phyloP scores from a whole-genome alignment of 2,888 invertebrate genomes.

The Drosophila mercatorum region DNA sequence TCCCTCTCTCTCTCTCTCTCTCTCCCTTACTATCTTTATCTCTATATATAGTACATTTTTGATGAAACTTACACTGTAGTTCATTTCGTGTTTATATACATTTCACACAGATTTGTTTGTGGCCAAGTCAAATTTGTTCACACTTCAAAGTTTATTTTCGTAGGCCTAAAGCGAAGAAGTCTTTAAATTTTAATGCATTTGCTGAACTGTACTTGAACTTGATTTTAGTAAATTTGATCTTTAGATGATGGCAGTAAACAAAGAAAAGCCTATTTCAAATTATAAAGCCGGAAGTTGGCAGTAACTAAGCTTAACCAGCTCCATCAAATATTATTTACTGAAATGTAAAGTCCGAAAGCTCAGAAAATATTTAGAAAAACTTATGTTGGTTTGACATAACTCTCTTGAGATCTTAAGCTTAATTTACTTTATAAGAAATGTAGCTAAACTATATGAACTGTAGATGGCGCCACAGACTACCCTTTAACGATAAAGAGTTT shows the following conservation, averaged over 20 bases:
- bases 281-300: background rate
- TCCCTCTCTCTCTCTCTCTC: no score
- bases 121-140: background rate
- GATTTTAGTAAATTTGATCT: background rate
- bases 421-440: background rate
- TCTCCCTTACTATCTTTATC: no score
- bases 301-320: no score
- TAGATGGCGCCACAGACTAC: conserved; percentile 8
- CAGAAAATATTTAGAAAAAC: background rate
- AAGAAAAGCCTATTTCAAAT: no score
- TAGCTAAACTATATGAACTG: background rate
- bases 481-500: conserved; percentile 1
- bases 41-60: no score
- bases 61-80: no score
- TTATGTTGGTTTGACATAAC: background rate
- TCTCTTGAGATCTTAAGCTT: background rate
- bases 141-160: background rate
- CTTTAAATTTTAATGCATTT: background rate
- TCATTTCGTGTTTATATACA: no score
- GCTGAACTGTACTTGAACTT: background rate
- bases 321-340: background rate
- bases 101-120: no score
- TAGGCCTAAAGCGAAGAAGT: background rate
- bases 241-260: no score
- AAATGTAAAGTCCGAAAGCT: background rate